Evolutionary conservation across 2,888 invertebrate species (phyloP).

Genomic region (Parnassius glacialis): DNA sequence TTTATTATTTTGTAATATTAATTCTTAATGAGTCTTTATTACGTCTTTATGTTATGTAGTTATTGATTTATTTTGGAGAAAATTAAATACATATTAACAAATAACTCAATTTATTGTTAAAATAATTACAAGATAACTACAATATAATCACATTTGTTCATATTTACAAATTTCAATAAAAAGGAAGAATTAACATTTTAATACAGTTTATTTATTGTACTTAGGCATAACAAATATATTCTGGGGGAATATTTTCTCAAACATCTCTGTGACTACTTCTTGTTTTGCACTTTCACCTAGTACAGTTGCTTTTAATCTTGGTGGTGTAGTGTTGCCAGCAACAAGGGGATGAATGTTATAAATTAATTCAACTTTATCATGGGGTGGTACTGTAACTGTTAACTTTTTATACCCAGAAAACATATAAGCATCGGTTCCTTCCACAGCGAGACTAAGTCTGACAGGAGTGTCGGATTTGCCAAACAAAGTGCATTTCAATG

Average conservation of each 20-base stretch:
- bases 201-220: constrained; percentile 71
- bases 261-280: constrained; percentile 69
- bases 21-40: neutral
- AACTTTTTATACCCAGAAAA: constrained; percentile 96
- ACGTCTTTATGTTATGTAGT: no score
- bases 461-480: constrained; percentile 87
- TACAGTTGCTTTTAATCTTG: constrained; percentile 79
- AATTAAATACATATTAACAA: constrained; percentile 47
- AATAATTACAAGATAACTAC: constrained; percentile 67
- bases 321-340: constrained; percentile 87
- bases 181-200: constrained; percentile 45
- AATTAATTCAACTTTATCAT: constrained; percentile 81
- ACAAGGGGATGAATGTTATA: constrained; percentile 91
- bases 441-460: constrained; percentile 87
- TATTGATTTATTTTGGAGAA: constrained; percentile 30
- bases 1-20: constrained; percentile 20
- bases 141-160: constrained; percentile 67
- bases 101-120: constrained; percentile 64
- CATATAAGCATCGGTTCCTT: constrained; percentile 95
- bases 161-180: constrained; percentile 64
- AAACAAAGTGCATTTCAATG: constrained; percentile 85
- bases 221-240: constrained; percentile 79
- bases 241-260: constrained; percentile 72
- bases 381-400: constrained; percentile 81
- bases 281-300: constrained; percentile 64